Conservation (phyloP, 2,797 vertebrate species). For the Chloroceryle inda region DNA sequence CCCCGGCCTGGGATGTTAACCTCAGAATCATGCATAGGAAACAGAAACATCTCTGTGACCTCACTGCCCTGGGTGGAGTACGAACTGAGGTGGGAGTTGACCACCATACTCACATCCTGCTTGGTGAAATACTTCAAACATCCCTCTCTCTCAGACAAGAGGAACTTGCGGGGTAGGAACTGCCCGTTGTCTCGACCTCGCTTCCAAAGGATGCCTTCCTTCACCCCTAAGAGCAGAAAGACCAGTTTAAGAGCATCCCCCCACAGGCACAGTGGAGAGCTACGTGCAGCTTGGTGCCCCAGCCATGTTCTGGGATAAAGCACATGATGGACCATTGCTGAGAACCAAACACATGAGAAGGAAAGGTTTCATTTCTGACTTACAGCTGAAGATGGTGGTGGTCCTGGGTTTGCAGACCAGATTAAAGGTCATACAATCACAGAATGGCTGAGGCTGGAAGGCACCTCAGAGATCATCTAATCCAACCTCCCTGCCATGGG, state of each 20-base stretch:
- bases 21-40: background rate
- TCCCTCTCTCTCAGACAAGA: slow-evolving; percentile 89
- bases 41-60: background rate
- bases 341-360: background rate
- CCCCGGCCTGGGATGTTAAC: background rate
- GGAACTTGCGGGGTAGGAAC: slow-evolving; percentile 88
- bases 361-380: background rate
- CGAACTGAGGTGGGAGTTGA: background rate
- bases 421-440: rapidly evolving
- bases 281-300: background rate
- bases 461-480: too few species aligned
- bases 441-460: too few species aligned
- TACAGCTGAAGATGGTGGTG: background rate
- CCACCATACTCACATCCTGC: slow-evolving; percentile 85
- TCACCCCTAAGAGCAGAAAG: slow-evolving; percentile 77
- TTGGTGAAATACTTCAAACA: slow-evolving; percentile 91
- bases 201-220: slow-evolving; percentile 90
- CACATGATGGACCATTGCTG: background rate
- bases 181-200: slow-evolving; percentile 90
- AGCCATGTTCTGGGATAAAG: background rate
- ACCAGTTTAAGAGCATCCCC: background rate
- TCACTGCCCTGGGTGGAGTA: background rate
- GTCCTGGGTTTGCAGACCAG: background rate
- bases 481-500: too few species aligned
- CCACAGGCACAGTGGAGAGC: background rate